Percentiles rank a stretch among this genome's conserved stretches.
Conservation (phyloP, 2,888 invertebrate genomes). For the Iselma pallidipennis region DNA sequence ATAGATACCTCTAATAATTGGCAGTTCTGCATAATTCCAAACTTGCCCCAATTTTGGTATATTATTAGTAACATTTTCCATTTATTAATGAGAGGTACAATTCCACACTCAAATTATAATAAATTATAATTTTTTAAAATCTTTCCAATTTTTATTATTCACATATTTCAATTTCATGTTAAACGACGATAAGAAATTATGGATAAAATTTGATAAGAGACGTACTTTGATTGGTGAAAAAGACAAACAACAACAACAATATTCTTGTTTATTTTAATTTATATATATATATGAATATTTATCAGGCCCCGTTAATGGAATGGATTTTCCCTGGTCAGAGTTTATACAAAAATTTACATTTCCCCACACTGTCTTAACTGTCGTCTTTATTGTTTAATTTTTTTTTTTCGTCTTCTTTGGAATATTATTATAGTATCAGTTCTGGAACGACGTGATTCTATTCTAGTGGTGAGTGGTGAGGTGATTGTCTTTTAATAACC, state of each 20-base stretch:
- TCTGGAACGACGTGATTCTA: neutral
- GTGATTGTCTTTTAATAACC: conserved; percentile 1
- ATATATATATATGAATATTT: neutral
- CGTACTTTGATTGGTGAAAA: too few relatives aligned
- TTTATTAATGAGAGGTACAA: too few relatives aligned
- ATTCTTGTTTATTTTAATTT: neutral
- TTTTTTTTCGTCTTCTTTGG: neutral
- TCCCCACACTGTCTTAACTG: neutral
- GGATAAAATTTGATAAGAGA: too few relatives aligned
- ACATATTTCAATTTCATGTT: neutral
- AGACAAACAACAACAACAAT: neutral
- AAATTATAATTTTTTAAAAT: too few relatives aligned
- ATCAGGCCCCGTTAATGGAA: neutral
- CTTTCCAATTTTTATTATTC: too few relatives aligned
- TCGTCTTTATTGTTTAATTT: neutral
- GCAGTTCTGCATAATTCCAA: neutral
- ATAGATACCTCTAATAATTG: neutral
- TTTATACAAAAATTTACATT: neutral
- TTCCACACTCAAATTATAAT: too few relatives aligned
- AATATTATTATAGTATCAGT: neutral
- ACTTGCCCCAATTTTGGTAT: neutral
- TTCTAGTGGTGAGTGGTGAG: too few relatives aligned
- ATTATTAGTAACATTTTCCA: neutral
- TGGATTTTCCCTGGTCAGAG: neutral
- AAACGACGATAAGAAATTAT: too few relatives aligned